phyloP scores from a whole-genome alignment of 2,797 vertebrate species.

The Okamejei kenojei region DNA sequence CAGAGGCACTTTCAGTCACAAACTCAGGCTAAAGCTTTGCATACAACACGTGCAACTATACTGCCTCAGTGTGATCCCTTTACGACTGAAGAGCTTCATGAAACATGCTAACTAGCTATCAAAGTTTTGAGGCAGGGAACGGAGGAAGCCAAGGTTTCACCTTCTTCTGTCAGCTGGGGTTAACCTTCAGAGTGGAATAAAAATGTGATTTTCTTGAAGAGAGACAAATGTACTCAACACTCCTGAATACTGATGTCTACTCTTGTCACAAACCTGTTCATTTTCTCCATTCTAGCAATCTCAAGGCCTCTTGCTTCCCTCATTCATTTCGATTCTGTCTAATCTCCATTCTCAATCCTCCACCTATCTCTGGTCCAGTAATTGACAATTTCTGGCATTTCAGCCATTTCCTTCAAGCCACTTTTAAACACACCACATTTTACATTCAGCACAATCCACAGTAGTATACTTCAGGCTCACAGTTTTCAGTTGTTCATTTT shows the following conservation, averaged over 20 bases:
- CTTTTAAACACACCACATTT: constrained; percentile 5
- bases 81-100: not conserved
- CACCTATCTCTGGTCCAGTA: not conserved
- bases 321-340: not conserved
- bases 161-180: not conserved
- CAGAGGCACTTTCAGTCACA: not conserved
- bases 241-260: not conserved
- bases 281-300: not conserved
- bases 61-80: not conserved
- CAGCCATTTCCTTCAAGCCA: not conserved
- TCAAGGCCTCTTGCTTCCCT: not conserved
- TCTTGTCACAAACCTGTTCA: not conserved
- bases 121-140: not conserved
- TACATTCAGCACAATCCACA: not conserved
- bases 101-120: not conserved
- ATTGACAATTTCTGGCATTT: not conserved
- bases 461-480: not conserved
- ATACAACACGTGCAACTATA: not conserved
- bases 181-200: not conserved
- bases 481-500: not conserved
- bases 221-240: not conserved
- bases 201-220: not conserved
- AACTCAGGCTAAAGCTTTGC: not conserved
- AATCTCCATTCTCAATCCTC: not conserved
- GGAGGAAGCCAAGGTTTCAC: not conserved